Evolutionary conservation across 2,797 vertebrate species (phyloP), one percentile per base, ranked within the genome.

Genomic region (Sebastes nivosus): DNA sequence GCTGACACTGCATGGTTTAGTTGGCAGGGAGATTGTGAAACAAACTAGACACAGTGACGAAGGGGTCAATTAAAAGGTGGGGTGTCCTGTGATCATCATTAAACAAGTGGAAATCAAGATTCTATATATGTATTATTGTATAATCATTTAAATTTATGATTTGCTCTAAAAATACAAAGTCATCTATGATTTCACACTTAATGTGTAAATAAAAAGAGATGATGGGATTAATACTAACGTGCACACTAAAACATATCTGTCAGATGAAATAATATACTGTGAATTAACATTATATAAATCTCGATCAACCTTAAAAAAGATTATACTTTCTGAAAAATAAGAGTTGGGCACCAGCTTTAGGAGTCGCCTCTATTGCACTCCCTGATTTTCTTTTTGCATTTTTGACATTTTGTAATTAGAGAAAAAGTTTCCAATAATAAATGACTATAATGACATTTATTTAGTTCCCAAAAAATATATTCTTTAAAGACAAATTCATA

Each of bases 401-500:
- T 38, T 14, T 42, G 2, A 50, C 20, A 29, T 59, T 69, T 57
- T 55, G 12, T 65, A 30, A 67, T 67, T 27, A 16, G 13, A 57
- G 16, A 85, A 75, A 68, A 70, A 50, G 24, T 85, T 77, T 89
- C 83, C 55, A 72, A 81, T 90, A 90, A 90, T 89, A 92, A 90
- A 89, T 89, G 84, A 91, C 91, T 93, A 94, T 92, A 92, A 88
- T 89, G 91, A 94, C 93, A 94, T 94, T 93, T 94, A 94, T 94
- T 95, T 94, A 89, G 88, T 93, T 93, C 82, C 89, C 87, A 75
- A 94, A 95, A 94, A 94, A 95, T 95, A 95, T 94, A 95, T 89
- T 94, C 92, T 94, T 94, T 94, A 92, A 93, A 94, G 92, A 93
- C 92, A 94, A 94, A 93, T 94, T 88, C 92, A 91, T 94, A 93